Conservation (phyloP, 2,113 vertebrate genomes). For the Upupa epops region DNA sequence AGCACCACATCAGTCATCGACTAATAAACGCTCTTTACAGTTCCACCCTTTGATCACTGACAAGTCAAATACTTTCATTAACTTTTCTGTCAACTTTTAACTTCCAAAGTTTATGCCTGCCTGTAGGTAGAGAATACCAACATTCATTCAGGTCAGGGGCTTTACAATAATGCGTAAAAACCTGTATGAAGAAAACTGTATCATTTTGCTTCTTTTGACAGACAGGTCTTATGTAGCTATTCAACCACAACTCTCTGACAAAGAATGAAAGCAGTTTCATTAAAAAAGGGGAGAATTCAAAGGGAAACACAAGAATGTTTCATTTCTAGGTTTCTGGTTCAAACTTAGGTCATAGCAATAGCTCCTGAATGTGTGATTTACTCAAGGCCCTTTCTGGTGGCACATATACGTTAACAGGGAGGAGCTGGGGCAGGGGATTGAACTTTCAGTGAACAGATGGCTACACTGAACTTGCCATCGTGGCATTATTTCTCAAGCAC, state of each 20-base stretch:
- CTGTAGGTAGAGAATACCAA: conserved; percentile 22
- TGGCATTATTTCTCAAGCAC: neutral
- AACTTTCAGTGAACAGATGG: neutral
- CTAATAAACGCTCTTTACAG: conserved; percentile 52
- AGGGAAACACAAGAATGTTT: conserved; percentile 54
- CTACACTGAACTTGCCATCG: neutral
- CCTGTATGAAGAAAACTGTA: conserved; percentile 46
- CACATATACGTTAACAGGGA: neutral
- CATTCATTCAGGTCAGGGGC: neutral
- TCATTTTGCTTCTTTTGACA: conserved; percentile 60
- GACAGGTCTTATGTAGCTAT: conserved; percentile 29
- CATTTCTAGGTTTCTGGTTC: conserved; percentile 65
- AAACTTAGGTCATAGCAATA: conserved; percentile 29
- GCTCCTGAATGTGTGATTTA: conserved; percentile 31
- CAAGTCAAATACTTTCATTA: conserved; percentile 57
- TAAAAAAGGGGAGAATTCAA: conserved; percentile 26
- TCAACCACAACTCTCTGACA: conserved; percentile 15
- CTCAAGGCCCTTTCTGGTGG: conserved; percentile 9
- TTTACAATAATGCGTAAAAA: conserved; percentile 15
- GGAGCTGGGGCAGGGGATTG: neutral
- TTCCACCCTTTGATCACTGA: conserved; percentile 45
- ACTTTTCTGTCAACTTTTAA: conserved; percentile 45
- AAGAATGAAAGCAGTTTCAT: conserved; percentile 40
- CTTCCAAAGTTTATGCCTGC: conserved; percentile 26
- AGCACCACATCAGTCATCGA: conserved; percentile 7